phyloP scores from a whole-genome alignment of 35 echinoderm and acorn worm species.

The Ptychodera flava region DNA sequence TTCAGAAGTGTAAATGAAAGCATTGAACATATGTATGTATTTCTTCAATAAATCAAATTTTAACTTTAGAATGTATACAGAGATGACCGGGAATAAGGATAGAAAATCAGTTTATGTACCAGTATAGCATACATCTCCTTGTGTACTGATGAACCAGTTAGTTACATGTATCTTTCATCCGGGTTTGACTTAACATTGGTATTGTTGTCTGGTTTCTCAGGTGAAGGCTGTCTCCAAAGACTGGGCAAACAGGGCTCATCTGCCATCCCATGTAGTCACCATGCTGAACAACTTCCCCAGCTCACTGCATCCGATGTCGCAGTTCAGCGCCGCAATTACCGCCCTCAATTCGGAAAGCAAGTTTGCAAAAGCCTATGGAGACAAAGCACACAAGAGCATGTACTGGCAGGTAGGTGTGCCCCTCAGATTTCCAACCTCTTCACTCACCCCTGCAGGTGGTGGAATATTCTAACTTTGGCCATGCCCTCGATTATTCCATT shows the following conservation, averaged over 20 bases:
- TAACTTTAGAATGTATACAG: too few relatives aligned
- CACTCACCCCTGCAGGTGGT: not conserved
- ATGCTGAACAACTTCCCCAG: conserved; percentile 97
- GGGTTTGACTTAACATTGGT: too few relatives aligned
- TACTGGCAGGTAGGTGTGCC: conserved; percentile 80
- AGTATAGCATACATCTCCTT: too few relatives aligned
- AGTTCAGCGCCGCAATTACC: conserved; percentile 93
- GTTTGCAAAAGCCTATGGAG: conserved; percentile 81
- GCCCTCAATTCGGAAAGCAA: conserved; percentile 94
- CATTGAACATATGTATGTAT: too few relatives aligned
- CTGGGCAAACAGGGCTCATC: conserved; percentile 67
- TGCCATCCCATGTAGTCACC: conserved; percentile 79
- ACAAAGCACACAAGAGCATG: conserved; percentile 46
- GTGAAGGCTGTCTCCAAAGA: conserved; percentile 69
- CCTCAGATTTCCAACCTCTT: not conserved
- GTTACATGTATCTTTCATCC: too few relatives aligned
- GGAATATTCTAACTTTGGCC: too few relatives aligned
- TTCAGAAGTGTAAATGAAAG: too few relatives aligned
- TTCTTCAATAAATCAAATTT: too few relatives aligned
- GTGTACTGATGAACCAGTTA: too few relatives aligned
- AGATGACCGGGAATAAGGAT: too few relatives aligned
- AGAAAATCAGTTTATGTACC: too few relatives aligned
- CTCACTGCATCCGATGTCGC: conserved; percentile 96
- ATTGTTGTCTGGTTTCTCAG: conserved; percentile 49
- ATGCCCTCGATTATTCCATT: too few relatives aligned